phyloP scores from a whole-genome alignment of 2,888 invertebrate species.

The Lasioglossum malachurum region DNA sequence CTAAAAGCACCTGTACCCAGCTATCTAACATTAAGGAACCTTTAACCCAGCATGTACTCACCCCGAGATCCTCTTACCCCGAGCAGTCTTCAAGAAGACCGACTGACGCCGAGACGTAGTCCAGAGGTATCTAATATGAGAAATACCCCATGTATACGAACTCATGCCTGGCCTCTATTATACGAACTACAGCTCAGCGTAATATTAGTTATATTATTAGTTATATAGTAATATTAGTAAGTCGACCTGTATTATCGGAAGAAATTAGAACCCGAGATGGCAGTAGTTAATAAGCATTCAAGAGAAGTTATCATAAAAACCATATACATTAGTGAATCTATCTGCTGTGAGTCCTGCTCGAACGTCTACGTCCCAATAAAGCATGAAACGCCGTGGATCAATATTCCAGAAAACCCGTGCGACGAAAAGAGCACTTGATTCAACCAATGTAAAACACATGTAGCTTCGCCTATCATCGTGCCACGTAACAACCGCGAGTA shows the following conservation, averaged over 20 bases:
- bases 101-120: background rate
- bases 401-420: constrained; percentile 16
- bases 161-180: background rate
- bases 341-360: background rate
- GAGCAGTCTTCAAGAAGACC: background rate
- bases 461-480: constrained; percentile 48
- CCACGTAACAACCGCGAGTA: constrained; percentile 50
- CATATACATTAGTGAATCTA: background rate
- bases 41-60: constrained; percentile 2
- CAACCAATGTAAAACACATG: constrained; percentile 58
- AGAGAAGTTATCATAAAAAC: background rate
- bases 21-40: background rate
- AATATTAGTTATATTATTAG: background rate
- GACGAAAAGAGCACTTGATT: constrained; percentile 51
- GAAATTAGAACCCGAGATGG: background rate
- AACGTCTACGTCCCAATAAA: background rate
- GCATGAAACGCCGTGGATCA: background rate
- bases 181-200: background rate
- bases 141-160: background rate
- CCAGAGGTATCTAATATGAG: background rate
- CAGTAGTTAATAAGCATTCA: background rate
- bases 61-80: background rate
- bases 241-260: background rate
- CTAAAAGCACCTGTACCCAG: background rate
- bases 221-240: background rate